These are phyloP conservation scores for Nomada lathburiana DNA, from an alignment of 2,888 invertebrate genomes.

Conservation along the genomic window DNA sequence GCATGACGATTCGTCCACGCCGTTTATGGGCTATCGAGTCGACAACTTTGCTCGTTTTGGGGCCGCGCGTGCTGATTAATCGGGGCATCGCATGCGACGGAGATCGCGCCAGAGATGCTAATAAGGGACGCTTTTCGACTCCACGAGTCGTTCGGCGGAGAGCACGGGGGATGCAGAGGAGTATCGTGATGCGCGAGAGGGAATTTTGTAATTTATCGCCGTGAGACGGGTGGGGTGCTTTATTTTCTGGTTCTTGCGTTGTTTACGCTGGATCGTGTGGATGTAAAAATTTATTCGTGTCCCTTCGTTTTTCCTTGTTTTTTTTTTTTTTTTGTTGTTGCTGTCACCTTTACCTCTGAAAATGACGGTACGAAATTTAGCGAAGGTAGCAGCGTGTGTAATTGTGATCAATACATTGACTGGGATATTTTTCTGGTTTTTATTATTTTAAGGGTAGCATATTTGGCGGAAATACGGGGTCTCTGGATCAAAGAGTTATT, in stretches of 20 bases:
- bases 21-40: conserved; percentile 11
- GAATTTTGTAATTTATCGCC: conserved; percentile 8
- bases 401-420: no score
- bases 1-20: background rate
- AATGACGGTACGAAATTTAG: no score
- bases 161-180: background rate
- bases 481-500: no score
- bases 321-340: no score
- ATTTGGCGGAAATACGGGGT: no score
- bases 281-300: background rate
- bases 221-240: background rate
- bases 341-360: no score
- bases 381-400: no score
- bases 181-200: background rate
- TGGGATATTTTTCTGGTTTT: no score
- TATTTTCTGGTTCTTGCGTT: background rate
- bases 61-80: conserved; percentile 24
- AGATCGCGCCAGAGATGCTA: conserved; percentile 29
- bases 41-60: conserved; percentile 28
- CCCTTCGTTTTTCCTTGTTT: no score
- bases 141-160: background rate
- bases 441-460: no score
- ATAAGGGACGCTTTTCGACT: conserved; percentile 1
- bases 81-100: conserved; percentile 15
- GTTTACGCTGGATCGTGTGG: background rate